Evolutionary conservation across 2,888 invertebrate genomes (phyloP), one percentile per base, ranked within the genome.

Genomic region (Halictus quadricinctus): DNA sequence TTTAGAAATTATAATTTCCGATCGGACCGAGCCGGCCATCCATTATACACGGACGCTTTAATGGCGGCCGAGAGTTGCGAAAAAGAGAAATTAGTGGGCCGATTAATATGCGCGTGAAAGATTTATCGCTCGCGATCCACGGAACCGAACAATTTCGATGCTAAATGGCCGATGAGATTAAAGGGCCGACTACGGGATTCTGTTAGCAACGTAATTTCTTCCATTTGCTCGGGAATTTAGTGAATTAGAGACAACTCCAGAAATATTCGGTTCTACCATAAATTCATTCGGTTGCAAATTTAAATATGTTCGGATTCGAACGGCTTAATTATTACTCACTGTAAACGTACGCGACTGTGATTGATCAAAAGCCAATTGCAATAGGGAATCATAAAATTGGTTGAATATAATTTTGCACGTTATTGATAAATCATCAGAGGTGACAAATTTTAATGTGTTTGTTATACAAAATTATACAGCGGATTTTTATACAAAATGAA

Each of bases 1-100:
- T 58, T 80, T 74, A 41, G 64, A 54, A 69, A 79, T 80, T 79
- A 74, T 72, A 48, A 73, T 73, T 73, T 54, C 60, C 48, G 29
- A 66, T 66, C 41, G 18, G 64, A 54, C 66, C 48, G 36, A 25
- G 48, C 36, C 15, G 29, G 48, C 6, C 25, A n/a, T 36, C 48
- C 64, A 46, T 64, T 73, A 25, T 25, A 50, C 36, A 43, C 41
- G 36, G n/a, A n/a, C 21, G 54, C 21, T n/a, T n/a, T 54, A 54
- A 54, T n/a, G 54, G 21, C 54, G 54, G 54, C 7, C n/a, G 25
- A 50, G 48, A 10, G 41, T 41, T 64, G 36, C 15, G 15, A 43
- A 80, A 36, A 29, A 18, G 43, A 18, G 36, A 66, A n/a, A 75
- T 75, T 75, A 25, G 25, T 41, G 69, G 21, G 10, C 0, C 69